Conservation (phyloP, 2,113 vertebrate genomes). For the Anthoscopus minutus region DNA sequence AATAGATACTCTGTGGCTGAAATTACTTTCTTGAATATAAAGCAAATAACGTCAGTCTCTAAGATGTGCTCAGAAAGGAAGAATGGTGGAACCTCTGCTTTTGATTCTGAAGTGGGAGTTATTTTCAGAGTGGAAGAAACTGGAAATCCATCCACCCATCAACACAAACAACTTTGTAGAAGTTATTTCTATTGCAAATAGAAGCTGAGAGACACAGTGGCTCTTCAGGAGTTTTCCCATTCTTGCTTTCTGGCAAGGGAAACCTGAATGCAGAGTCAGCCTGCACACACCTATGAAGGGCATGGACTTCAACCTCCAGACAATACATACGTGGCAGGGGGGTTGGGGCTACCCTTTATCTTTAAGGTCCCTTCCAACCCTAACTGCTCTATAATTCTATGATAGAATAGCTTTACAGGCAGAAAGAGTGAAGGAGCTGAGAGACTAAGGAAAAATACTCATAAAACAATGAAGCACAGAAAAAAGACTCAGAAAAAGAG, state of each 20-base stretch:
- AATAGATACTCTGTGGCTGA: neutral
- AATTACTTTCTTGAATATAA: neutral
- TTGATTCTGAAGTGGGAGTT: neutral
- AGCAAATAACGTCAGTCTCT: neutral
- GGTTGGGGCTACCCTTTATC: neutral
- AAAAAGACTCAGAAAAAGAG: neutral
- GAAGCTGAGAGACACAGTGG: neutral
- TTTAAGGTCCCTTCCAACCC: neutral
- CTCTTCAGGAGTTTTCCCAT: neutral
- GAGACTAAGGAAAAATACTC: neutral
- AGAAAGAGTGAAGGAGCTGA: neutral
- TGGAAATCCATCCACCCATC: neutral
- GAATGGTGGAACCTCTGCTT: neutral
- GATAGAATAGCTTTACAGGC: neutral
- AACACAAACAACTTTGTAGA: neutral
- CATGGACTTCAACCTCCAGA: neutral
- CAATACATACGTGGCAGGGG: fast-evolving
- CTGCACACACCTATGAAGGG: fast-evolving
- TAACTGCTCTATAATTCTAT: neutral
- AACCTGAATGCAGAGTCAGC: neutral
- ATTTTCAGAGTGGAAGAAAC: neutral
- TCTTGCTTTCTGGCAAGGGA: fast-evolving
- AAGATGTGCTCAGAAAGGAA: neutral
- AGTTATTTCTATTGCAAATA: neutral
- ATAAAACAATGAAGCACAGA: neutral